A percentile compares a stretch with the other conserved stretches of the same genome.
These are phyloP conservation scores for Agrochola circellaris DNA, from an alignment of 2,888 invertebrate species.

Conservation along the genomic window DNA sequence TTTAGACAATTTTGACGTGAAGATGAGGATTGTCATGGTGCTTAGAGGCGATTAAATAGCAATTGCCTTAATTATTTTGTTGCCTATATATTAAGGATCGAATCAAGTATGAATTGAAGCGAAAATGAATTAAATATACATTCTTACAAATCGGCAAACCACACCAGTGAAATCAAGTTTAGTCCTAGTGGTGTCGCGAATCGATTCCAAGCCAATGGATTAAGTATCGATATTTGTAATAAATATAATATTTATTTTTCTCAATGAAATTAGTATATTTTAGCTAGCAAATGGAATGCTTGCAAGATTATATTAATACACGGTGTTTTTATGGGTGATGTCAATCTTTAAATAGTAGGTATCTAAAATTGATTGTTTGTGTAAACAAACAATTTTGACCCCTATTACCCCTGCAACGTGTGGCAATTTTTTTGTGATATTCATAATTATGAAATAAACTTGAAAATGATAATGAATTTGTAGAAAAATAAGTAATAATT, in stretches of 20 bases:
- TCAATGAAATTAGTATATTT: conserved; percentile 54
- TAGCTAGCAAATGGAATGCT: conserved; percentile 61
- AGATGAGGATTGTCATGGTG: conserved; percentile 29
- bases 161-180: conserved; percentile 38
- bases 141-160: conserved; percentile 5
- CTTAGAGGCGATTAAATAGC: conserved; percentile 40
- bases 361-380: no score
- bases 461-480: background rate
- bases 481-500: background rate
- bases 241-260: conserved; percentile 63
- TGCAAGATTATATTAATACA: conserved; percentile 50
- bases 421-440: conserved; percentile 3
- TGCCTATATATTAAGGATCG: conserved; percentile 30
- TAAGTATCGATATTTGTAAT: conserved; percentile 55
- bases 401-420: background rate
- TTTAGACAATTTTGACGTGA: background rate
- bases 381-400: background rate
- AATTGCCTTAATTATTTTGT: conserved; percentile 38
- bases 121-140: conserved; percentile 12
- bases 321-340: conserved; percentile 12
- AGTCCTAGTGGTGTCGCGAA: conserved; percentile 46
- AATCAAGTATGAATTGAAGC: conserved; percentile 29
- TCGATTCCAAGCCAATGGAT: conserved; percentile 43
- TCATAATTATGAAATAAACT: background rate
- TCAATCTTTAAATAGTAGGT: conserved; percentile 3